phyloP scores from a whole-genome alignment of 2,888 invertebrate genomes.

The Hypolimnas misippus region DNA sequence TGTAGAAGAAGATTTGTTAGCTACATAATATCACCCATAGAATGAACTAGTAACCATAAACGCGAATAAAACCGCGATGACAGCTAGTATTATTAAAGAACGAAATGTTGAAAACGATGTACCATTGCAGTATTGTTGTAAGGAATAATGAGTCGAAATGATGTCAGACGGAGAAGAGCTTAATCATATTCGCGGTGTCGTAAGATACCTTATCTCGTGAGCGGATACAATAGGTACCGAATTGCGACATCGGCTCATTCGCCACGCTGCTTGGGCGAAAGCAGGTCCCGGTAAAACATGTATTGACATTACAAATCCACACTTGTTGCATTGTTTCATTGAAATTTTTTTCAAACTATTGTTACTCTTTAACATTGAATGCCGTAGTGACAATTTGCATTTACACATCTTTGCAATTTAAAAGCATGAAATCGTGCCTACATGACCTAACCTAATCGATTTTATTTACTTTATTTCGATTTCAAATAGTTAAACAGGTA shows the following conservation, averaged over 20 bases:
- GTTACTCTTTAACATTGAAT: slow-evolving; percentile 32
- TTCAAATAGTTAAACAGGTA: too few species aligned
- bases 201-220: slow-evolving; percentile 69
- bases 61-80: too few species aligned
- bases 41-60: too few species aligned
- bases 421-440: slow-evolving; percentile 25
- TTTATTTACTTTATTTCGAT: not conserved
- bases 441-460: slow-evolving; percentile 30
- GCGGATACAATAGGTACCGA: slow-evolving; percentile 76
- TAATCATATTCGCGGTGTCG: slow-evolving; percentile 79
- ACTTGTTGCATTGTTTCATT: slow-evolving; percentile 67
- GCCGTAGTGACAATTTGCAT: slow-evolving; percentile 22
- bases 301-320: slow-evolving; percentile 61
- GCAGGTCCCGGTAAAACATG: slow-evolving; percentile 65
- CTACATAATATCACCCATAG: too few species aligned
- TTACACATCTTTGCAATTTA: slow-evolving; percentile 25
- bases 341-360: slow-evolving; percentile 54
- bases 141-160: slow-evolving; percentile 53
- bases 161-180: slow-evolving; percentile 71
- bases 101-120: slow-evolving; percentile 10
- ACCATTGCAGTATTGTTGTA: slow-evolving; percentile 25
- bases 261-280: slow-evolving; percentile 80
- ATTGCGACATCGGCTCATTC: slow-evolving; percentile 74
- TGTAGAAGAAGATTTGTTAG: too few species aligned
- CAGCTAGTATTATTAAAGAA: not conserved